Base-by-base conservation (phyloP, 2,888 invertebrate genomes). In the Archips crataeganus region DNA sequence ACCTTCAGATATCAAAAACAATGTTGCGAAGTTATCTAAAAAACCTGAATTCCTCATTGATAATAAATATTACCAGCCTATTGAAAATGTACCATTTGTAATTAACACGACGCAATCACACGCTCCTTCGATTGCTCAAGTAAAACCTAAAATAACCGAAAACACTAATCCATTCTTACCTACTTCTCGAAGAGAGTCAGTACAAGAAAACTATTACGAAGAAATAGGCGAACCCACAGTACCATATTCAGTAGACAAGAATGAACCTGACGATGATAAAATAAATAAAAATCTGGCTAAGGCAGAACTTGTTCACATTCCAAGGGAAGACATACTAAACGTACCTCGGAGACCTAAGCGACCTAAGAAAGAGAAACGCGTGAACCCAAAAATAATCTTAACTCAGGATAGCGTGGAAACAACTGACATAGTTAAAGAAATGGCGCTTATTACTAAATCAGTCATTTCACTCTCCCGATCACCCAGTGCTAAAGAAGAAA, bases 181-280 rank as follows among this genome's bases (percentile, higher is more conserved):
- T 69, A 66, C 71, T 45, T 71, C 76, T 47, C 81, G 85, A 77
- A 84, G 82, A 63, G 79, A 86, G 70, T 86, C 88, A 0, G 90
- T 90, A 75, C 81, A 81, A 54, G 94, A 94, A 75, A 92, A 94
- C 76, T 87, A 90, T 68, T 94, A 94, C 69, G 94, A 94, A 84
- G 94, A 94, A 85, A 94, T 94, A 34, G 93, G 92, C 0, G 80
- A 85, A 77, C 87, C 88, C 2, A 57, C 79, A 0, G 76, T 80
- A 67, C 75, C 82, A 8, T 80, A 79, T 60, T 47, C 78, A 9
- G 79, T 81, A 63, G 84, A 85, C 51, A 91, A 87, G 73, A 91
- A 92, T 71, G 84, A 93, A 76, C 94, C 93, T 3, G 94, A 94
- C 74, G 94, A 94, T 59, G 93, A 91, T 8, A 94, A 94, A 81